These are phyloP conservation scores for Belgica antarctica DNA, from an alignment of 2,888 invertebrate genomes.

Conservation along the genomic window DNA sequence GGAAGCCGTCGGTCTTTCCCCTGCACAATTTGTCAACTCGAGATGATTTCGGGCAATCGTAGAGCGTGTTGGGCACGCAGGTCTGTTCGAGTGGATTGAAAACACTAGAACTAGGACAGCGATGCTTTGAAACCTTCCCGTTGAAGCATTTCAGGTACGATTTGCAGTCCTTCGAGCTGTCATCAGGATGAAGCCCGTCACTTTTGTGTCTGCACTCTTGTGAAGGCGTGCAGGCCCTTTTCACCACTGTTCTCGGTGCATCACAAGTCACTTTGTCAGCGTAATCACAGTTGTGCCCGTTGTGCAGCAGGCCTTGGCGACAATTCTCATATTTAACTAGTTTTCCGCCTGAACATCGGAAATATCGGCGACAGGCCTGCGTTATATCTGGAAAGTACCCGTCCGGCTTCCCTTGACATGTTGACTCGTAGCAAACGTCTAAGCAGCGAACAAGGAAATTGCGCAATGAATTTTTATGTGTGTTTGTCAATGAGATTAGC, in stretches of 20 bases:
- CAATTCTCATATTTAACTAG: constrained; percentile 58
- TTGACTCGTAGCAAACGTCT: constrained; percentile 62
- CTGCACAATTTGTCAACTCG: constrained; percentile 52
- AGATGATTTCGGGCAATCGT: constrained; percentile 47
- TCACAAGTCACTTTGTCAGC: constrained; percentile 56
- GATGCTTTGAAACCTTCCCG: constrained; percentile 48
- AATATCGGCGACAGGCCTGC: constrained; percentile 59
- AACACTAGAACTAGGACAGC: constrained; percentile 50
- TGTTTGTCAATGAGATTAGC: background rate
- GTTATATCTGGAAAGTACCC: constrained; percentile 61
- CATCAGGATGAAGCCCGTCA: constrained; percentile 52
- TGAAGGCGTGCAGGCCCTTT: too few species aligned
- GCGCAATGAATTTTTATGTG: background rate
- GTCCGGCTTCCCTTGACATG: constrained; percentile 60
- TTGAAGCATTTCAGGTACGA: constrained; percentile 50
- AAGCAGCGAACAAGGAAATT: constrained; percentile 11
- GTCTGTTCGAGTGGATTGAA: constrained; percentile 49
- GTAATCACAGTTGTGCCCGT: constrained; percentile 57
- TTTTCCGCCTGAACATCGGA: constrained; percentile 58
- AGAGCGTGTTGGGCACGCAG: constrained; percentile 50
- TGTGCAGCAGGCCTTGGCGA: constrained; percentile 56
- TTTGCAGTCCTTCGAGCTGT: constrained; percentile 49
- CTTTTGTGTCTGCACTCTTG: constrained; percentile 47
- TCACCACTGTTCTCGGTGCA: constrained; percentile 54
- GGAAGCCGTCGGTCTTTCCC: constrained; percentile 58